Evolutionary conservation across 2,113 vertebrate species (phyloP).

Genomic region (Speoplatyrhinus poulsoni): DNA sequence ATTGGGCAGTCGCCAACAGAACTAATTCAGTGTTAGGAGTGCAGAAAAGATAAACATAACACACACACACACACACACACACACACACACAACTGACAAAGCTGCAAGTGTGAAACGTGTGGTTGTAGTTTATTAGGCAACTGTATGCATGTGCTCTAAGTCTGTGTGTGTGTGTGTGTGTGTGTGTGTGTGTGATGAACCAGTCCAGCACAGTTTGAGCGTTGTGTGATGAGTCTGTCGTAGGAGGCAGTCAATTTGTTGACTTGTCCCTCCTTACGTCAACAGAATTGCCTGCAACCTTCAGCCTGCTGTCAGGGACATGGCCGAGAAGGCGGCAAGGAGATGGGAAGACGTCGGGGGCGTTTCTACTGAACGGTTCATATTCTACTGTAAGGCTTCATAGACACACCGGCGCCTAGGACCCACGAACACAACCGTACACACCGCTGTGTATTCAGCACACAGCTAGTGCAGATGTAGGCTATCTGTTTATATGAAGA

Average conservation of each 20-base stretch:
- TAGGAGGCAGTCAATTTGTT: conserved; percentile 69
- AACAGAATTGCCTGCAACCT: conserved; percentile 53
- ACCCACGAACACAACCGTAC: not conserved
- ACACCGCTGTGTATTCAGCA: not conserved
- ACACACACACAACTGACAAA: conserved; percentile 37
- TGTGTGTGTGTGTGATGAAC: conserved; percentile 32
- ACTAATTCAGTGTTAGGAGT: conserved; percentile 43
- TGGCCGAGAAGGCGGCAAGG: not conserved
- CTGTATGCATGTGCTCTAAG: conserved; percentile 24
- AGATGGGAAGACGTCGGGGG: conserved; percentile 4
- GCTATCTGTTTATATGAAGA: not conserved
- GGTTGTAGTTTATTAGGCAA: conserved; percentile 29
- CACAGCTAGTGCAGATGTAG: not conserved
- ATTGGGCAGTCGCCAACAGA: conserved; percentile 47
- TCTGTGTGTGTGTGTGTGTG: conserved; percentile 19
- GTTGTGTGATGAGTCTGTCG: conserved; percentile 64
- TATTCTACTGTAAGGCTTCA: conserved; percentile 13
- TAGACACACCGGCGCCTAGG: conserved; percentile 1
- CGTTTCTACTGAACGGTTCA: conserved; percentile 9
- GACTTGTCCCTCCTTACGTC: conserved; percentile 67
- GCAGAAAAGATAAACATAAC: conserved; percentile 30
- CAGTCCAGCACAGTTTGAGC: conserved; percentile 57
- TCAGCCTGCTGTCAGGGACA: conserved; percentile 27
- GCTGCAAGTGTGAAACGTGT: conserved; percentile 33
- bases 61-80: conserved; percentile 44